Evolutionary conservation across 2,113 vertebrate genomes (phyloP).

Genomic region (Triplophysa rosa): DNA sequence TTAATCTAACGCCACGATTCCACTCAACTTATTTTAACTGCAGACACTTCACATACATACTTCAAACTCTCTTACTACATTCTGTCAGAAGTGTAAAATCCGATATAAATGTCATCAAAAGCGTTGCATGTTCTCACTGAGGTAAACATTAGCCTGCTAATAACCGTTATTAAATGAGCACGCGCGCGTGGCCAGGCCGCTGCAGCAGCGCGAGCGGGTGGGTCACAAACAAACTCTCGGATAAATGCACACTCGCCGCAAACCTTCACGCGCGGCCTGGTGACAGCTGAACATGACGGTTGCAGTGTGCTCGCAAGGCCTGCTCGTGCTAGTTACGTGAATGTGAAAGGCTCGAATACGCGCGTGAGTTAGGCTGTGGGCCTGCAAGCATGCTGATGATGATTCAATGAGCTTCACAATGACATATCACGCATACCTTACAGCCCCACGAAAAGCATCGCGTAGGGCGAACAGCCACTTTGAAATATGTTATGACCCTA

Average conservation of each 20-base stretch:
- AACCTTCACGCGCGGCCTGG: not conserved
- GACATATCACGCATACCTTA: slow-evolving; percentile 42
- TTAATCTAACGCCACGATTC: slow-evolving; percentile 35
- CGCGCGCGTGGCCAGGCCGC: slow-evolving; percentile 63
- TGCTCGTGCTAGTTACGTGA: not conserved
- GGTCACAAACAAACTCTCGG: slow-evolving; percentile 67
- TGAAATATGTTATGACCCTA: not conserved
- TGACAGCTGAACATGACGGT: not conserved
- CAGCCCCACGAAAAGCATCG: slow-evolving; percentile 28
- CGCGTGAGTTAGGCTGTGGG: slow-evolving; percentile 27
- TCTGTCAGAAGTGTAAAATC: not conserved
- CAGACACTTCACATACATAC: not conserved
- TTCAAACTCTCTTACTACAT: not conserved
- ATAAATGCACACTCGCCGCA: not conserved
- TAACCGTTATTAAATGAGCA: slow-evolving; percentile 51
- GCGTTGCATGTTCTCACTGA: not conserved
- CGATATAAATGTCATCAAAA: not conserved
- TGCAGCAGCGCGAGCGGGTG: slow-evolving; percentile 63
- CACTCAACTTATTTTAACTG: not conserved
- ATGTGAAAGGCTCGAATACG: not conserved
- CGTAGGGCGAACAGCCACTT: not conserved
- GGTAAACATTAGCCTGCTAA: slow-evolving; percentile 17
- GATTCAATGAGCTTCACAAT: slow-evolving; percentile 28
- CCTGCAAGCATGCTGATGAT: slow-evolving; percentile 32
- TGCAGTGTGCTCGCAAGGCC: not conserved